phyloP scores from a whole-genome alignment of 2,113 vertebrate species.

The Acrocephalus kingi region DNA sequence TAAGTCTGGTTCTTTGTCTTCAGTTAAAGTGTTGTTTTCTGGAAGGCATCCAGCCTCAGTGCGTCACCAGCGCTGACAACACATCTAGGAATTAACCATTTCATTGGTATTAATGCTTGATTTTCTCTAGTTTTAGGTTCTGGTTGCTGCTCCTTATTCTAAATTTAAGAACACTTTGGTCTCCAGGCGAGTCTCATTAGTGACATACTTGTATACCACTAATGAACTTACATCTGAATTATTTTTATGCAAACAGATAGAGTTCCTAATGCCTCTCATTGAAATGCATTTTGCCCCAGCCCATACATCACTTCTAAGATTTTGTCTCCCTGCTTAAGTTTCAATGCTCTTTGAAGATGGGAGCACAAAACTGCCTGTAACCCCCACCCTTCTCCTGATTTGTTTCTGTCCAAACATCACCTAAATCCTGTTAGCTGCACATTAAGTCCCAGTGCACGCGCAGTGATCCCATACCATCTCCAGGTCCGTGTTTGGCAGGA shows the following conservation, averaged over 20 bases:
- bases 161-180: background rate
- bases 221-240: background rate
- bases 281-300: background rate
- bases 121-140: background rate
- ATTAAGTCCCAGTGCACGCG: fast-evolving
- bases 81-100: slow-evolving; percentile 53
- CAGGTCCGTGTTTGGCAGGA: background rate
- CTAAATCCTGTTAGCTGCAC: background rate
- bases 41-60: slow-evolving; percentile 50
- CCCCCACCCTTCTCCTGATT: background rate
- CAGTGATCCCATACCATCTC: background rate
- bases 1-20: slow-evolving; percentile 52
- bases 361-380: background rate
- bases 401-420: background rate
- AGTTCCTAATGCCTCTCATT: background rate
- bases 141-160: background rate
- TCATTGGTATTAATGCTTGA: background rate
- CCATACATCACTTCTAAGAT: fast-evolving
- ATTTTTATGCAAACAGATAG: background rate
- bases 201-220: fast-evolving
- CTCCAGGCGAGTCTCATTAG: background rate
- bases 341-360: background rate
- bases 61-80: slow-evolving; percentile 22
- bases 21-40: slow-evolving; percentile 33
- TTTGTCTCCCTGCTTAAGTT: background rate